A percentile compares a stretch with the other conserved stretches of the same genome.
Evolutionary conservation across 2,888 invertebrate species (phyloP).

Genomic region (Allacma fusca): DNA sequence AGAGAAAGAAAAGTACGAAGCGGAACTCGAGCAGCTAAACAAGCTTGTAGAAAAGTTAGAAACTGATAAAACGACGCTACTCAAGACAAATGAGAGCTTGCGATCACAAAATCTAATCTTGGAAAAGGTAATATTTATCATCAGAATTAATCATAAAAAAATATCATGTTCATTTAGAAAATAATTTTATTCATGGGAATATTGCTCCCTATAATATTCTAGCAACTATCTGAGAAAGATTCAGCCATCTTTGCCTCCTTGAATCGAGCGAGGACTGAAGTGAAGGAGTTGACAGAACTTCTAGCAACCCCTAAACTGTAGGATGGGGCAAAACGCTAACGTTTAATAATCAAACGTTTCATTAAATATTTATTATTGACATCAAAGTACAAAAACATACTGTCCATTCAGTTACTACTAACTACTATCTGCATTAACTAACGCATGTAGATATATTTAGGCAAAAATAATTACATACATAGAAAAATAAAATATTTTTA

Average conservation of each 20-base stretch:
- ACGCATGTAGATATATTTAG: no score
- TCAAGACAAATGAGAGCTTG: conserved; percentile 52
- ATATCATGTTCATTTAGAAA: not conserved
- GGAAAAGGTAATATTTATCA: conserved; percentile 33
- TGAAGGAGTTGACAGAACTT: conserved; percentile 53
- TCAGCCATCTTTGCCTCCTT: conserved; percentile 49
- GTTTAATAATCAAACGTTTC: no score
- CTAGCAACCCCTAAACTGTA: conserved; percentile 8
- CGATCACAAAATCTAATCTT: conserved; percentile 48
- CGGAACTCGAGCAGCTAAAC: conserved; percentile 46
- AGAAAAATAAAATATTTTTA: no score
- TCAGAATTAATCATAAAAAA: not conserved
- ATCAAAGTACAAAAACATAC: no score
- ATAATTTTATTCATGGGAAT: not conserved
- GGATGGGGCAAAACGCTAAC: not conserved
- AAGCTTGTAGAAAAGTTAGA: conserved; percentile 49
- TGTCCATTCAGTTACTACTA: no score
- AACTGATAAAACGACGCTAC: conserved; percentile 48
- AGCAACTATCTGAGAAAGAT: conserved; percentile 49
- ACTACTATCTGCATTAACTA: no score
- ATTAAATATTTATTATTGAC: no score
- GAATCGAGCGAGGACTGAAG: conserved; percentile 50
- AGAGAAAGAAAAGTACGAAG: conserved; percentile 51
- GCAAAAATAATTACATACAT: no score
- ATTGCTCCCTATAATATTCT: no score